phyloP scores from a whole-genome alignment of 2,888 invertebrate genomes.

The Drosophila picticornis region DNA sequence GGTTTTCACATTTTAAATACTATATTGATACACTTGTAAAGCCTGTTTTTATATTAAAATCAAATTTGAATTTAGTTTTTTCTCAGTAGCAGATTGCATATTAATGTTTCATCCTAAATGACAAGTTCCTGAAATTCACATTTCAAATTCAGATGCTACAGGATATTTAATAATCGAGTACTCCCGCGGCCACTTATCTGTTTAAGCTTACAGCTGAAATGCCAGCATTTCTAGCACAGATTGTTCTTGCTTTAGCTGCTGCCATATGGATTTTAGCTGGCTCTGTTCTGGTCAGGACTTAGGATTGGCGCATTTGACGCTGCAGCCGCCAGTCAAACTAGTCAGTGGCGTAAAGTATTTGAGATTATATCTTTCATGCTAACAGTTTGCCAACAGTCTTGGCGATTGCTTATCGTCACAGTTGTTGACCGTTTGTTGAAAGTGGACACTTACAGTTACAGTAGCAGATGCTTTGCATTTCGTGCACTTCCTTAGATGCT shows the following conservation, averaged over 20 bases:
- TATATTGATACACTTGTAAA: background rate
- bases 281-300: conserved; percentile 18
- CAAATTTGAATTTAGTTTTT: background rate
- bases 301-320: conserved; percentile 19
- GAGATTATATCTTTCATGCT: conserved; percentile 27
- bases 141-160: background rate
- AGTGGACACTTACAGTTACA: conserved; percentile 20
- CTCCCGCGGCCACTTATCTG: conserved; percentile 5
- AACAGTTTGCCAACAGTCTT: conserved; percentile 31
- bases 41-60: background rate
- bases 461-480: background rate
- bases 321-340: conserved; percentile 36
- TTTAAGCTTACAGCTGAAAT: conserved; percentile 34
- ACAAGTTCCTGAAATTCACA: background rate
- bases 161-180: conserved; percentile 8
- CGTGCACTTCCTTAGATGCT: conserved; percentile 2
- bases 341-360: conserved; percentile 29
- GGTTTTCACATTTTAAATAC: background rate
- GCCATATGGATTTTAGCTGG: conserved; percentile 1
- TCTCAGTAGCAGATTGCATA: background rate
- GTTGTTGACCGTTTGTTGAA: conserved; percentile 36
- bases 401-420: conserved; percentile 43
- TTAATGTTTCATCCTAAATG: background rate
- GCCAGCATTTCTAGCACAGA: conserved; percentile 20
- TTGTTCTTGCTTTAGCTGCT: conserved; percentile 32